phyloP scores from a whole-genome alignment of 2,113 vertebrate genomes.

The Saguinus midas region DNA sequence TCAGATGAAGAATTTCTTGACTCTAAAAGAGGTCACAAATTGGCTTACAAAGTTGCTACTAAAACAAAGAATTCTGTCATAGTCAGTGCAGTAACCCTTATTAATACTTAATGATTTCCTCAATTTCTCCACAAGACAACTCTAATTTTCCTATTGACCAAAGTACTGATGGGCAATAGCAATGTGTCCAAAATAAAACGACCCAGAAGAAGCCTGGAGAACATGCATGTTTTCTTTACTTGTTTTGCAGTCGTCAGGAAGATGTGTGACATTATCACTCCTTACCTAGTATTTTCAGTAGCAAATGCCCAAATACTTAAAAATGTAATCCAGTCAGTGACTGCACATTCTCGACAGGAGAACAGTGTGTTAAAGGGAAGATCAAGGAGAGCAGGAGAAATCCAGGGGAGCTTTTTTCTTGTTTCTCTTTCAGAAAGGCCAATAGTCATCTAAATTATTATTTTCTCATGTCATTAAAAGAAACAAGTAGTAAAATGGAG shows the following conservation, averaged over 20 bases:
- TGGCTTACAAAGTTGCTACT: background rate
- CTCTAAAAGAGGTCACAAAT: background rate
- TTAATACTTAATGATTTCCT: background rate
- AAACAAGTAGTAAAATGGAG: background rate
- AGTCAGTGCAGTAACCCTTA: background rate
- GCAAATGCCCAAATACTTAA: background rate
- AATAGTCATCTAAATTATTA: background rate
- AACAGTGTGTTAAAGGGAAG: background rate
- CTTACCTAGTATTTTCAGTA: background rate
- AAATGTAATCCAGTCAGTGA: background rate
- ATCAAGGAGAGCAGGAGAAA: background rate
- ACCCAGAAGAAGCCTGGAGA: background rate
- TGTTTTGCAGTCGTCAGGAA: background rate
- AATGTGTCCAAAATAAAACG: background rate
- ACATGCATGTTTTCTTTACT: fast-evolving
- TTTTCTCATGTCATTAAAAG: background rate
- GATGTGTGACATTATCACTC: background rate
- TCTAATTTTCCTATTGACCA: background rate
- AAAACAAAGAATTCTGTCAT: background rate
- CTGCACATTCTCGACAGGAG: background rate
- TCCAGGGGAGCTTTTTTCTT: background rate
- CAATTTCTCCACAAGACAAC: background rate
- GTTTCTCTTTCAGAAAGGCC: background rate
- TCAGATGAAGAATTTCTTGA: background rate
- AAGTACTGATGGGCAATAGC: background rate